Conservation (phyloP, 2,888 invertebrate species). For the Agelastica alni region DNA sequence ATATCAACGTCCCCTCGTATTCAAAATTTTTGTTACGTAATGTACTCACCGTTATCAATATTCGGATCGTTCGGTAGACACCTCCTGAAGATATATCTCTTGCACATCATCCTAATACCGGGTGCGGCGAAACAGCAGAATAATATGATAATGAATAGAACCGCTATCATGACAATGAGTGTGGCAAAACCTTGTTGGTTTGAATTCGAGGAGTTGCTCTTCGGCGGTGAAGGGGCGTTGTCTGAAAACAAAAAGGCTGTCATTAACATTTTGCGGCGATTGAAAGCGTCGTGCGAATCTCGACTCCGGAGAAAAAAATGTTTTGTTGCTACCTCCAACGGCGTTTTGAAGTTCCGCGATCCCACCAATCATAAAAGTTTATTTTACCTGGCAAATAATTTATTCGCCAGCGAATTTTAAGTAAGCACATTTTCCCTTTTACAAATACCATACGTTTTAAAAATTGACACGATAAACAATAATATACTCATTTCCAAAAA, state of each 20-base stretch:
- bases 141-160: constrained; percentile 61
- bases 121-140: constrained; percentile 66
- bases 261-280: background rate
- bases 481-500: too few species aligned
- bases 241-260: constrained; percentile 8
- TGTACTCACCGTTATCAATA: constrained; percentile 46
- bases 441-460: too few species aligned
- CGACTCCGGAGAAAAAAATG: too few species aligned
- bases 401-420: too few species aligned
- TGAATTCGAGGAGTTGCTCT: constrained; percentile 10
- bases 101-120: constrained; percentile 60
- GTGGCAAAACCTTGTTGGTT: constrained; percentile 58
- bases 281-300: background rate
- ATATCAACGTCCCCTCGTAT: too few species aligned
- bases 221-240: constrained; percentile 13
- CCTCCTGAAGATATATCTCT: constrained; percentile 54
- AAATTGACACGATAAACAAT: too few species aligned
- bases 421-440: too few species aligned
- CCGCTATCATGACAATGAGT: constrained; percentile 62
- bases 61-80: constrained; percentile 58
- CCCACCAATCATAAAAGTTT: too few species aligned
- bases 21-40: too few species aligned
- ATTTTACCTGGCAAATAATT: too few species aligned
- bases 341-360: too few species aligned
- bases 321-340: too few species aligned